Conservation (phyloP, 53 echinoderm and acorn worm species). For the Antedon mediterranea region DNA sequence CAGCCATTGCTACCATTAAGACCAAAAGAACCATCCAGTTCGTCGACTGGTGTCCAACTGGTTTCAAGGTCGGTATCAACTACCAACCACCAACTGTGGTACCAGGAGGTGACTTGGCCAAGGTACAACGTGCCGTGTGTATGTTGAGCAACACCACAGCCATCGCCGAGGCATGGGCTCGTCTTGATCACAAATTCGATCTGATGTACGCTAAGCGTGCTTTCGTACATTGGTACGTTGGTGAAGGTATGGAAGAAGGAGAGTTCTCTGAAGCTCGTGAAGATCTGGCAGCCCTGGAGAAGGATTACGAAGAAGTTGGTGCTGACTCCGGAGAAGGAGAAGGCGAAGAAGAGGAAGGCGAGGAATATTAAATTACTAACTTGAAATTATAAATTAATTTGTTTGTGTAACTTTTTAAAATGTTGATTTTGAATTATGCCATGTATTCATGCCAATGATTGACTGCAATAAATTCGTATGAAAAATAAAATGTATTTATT, state of each 20-base stretch:
- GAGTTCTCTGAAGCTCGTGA: constrained; percentile 92
- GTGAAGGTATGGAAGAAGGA: constrained; percentile 92
- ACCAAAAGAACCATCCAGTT: constrained; percentile 94
- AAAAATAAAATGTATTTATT: too few species aligned
- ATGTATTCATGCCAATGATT: too few species aligned
- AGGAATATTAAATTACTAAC: too few species aligned
- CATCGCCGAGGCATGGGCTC: constrained; percentile 85
- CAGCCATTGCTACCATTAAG: constrained; percentile 79
- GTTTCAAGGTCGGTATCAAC: constrained; percentile 92
- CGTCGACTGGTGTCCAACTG: constrained; percentile 98
- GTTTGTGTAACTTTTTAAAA: too few species aligned
- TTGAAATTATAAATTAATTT: too few species aligned
- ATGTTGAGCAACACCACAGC: constrained; percentile 98
- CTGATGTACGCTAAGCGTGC: constrained; percentile 98
- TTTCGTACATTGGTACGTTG: constrained; percentile 93
- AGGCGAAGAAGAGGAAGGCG: too few species aligned
- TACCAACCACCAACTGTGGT: constrained; percentile 80
- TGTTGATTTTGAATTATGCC: too few species aligned
- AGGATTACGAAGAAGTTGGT: constrained; percentile 90
- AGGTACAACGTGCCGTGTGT: constrained; percentile 85
- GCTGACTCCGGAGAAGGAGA: too few species aligned
- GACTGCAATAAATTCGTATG: too few species aligned
- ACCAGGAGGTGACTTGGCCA: constrained; percentile 72
- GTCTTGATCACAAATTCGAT: constrained; percentile 92
- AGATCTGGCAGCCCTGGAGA: constrained; percentile 88